These are phyloP conservation scores for Oasisia sp. DNA, from an alignment of 2,888 invertebrate genomes.

Conservation along the genomic window DNA sequence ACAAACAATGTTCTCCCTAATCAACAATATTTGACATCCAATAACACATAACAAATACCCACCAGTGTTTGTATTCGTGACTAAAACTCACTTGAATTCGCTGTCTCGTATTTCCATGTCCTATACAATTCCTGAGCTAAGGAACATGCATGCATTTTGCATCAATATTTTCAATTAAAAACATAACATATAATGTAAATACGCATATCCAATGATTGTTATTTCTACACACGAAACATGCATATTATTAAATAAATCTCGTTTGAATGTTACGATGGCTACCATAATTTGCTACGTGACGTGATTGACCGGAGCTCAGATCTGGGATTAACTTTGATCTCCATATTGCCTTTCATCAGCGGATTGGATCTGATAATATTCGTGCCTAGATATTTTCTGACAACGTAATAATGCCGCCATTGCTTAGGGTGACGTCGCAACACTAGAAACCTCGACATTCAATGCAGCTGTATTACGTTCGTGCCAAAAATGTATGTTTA, in stretches of 20 bases:
- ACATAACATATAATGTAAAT: background rate
- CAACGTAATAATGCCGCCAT: background rate
- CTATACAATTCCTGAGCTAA: background rate
- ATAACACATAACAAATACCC: too few species aligned
- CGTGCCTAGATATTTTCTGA: background rate
- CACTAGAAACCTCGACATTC: background rate
- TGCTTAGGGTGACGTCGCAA: background rate
- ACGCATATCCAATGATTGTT: background rate
- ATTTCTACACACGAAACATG: background rate
- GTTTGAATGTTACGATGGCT: background rate
- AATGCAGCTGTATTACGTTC: too few species aligned
- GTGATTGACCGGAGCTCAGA: background rate
- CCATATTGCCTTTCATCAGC: background rate
- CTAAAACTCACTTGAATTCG: background rate
- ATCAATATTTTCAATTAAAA: background rate
- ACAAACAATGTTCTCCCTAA: background rate
- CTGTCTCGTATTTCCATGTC: background rate
- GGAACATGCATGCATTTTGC: background rate
- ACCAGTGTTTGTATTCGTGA: too few species aligned
- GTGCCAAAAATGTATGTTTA: too few species aligned
- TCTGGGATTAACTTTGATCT: background rate
- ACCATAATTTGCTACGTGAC: background rate
- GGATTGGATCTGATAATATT: background rate
- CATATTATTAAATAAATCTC: background rate
- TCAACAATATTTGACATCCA: background rate